Conservation (phyloP, 23 tunicate genomes). For the Phallusia fumigata region DNA sequence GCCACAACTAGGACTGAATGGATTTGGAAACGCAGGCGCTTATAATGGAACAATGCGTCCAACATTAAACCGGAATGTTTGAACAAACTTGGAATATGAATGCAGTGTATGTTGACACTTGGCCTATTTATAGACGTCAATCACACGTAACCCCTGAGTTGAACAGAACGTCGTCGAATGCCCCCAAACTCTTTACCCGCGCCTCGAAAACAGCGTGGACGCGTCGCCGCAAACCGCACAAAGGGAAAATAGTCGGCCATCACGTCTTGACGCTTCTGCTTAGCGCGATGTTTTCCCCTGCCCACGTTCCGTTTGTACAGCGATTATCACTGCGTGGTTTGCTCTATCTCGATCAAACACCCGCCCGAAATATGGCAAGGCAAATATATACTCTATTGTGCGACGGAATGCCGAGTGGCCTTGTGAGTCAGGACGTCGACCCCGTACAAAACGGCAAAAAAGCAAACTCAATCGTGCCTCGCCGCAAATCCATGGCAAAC, state of each 20-base stretch:
- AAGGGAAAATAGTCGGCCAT: background rate
- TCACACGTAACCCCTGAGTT: no score
- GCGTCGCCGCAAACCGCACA: background rate
- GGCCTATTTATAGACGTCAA: background rate
- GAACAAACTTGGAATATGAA: slow-evolving; percentile 7
- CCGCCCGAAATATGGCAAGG: background rate
- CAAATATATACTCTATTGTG: slow-evolving; percentile 2
- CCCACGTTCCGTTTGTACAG: background rate
- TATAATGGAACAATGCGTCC: background rate
- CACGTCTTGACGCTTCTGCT: background rate
- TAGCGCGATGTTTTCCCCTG: background rate
- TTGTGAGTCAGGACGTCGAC: background rate
- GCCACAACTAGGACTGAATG: no score
- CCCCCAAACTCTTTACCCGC: background rate
- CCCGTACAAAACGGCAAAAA: background rate
- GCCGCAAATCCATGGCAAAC: no score
- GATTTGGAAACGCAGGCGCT: background rate
- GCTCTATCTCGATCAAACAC: background rate
- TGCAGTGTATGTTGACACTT: background rate
- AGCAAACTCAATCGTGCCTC: no score
- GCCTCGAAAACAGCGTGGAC: background rate
- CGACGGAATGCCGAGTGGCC: background rate
- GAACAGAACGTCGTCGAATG: no score
- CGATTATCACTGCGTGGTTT: background rate
- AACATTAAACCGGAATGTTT: background rate